These are phyloP conservation scores for Drosophila kanapiae DNA, from an alignment of 1,140 invertebrate genomes.

Conservation along the genomic window DNA sequence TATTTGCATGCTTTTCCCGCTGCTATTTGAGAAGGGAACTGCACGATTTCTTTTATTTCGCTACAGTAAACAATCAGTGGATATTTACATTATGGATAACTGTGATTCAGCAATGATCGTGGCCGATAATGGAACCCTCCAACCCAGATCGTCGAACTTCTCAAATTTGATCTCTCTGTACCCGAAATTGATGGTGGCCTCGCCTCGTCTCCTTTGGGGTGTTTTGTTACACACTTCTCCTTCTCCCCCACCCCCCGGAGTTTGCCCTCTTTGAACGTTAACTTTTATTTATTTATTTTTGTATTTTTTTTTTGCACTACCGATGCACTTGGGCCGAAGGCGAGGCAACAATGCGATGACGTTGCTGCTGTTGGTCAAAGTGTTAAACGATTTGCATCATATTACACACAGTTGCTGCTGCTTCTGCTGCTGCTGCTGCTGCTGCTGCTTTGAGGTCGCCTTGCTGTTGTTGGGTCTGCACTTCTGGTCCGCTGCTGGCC, in stretches of 20 bases:
- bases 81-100: slow-evolving; percentile 40
- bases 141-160: slow-evolving; percentile 15
- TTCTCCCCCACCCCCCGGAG: slow-evolving; percentile 29
- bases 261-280: slow-evolving; percentile 31
- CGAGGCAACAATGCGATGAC: slow-evolving; percentile 70
- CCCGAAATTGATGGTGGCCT: slow-evolving; percentile 25
- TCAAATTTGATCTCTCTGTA: slow-evolving; percentile 24
- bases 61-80: slow-evolving; percentile 28
- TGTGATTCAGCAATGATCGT: slow-evolving; percentile 50
- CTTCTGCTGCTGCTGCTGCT: slow-evolving; percentile 32
- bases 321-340: slow-evolving; percentile 61
- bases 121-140: slow-evolving; percentile 6
- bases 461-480: slow-evolving; percentile 18
- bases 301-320: slow-evolving; percentile 54
- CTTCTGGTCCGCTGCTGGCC: slow-evolving; percentile 41
- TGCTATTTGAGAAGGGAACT: slow-evolving; percentile 32
- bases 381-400: slow-evolving; percentile 83
- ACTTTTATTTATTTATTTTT: slow-evolving; percentile 34
- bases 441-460: slow-evolving; percentile 26
- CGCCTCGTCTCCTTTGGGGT: slow-evolving; percentile 22
- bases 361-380: slow-evolving; percentile 74
- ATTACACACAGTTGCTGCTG: slow-evolving; percentile 73
- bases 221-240: slow-evolving; percentile 45
- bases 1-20: slow-evolving; percentile 13
- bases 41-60: slow-evolving; percentile 39